Evolutionary conservation across 2,888 invertebrate genomes (phyloP).

Genomic region (Tipula helvola): DNA sequence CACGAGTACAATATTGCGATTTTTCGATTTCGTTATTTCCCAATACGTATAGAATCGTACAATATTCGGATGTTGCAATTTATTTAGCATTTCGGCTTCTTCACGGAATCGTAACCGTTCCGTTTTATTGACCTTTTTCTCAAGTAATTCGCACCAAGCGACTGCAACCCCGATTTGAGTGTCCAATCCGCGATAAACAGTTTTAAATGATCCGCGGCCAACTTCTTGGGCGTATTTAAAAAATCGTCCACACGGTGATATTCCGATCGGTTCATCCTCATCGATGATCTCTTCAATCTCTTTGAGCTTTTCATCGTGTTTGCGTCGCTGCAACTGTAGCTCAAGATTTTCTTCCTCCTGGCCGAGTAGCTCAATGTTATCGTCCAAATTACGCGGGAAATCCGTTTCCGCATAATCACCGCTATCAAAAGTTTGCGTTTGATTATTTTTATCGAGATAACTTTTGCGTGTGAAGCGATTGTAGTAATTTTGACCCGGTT

Average conservation of each 20-base stretch:
- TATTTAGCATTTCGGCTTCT: conserved; percentile 98
- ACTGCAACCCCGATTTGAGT: conserved; percentile 97
- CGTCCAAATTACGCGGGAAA: conserved; percentile 35
- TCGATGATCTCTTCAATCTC: conserved; percentile 55
- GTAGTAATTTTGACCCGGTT: background rate
- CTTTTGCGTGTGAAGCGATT: conserved; percentile 29
- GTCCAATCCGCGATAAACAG: conserved; percentile 95
- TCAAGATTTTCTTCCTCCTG: conserved; percentile 35
- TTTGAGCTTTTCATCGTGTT: conserved; percentile 25
- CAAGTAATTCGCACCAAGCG: conserved; percentile 98
- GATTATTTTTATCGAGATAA: conserved; percentile 25
- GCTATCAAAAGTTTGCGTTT: background rate
- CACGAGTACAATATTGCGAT: conserved; percentile 95
- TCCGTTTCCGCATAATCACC: conserved; percentile 27
- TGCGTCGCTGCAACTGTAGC: conserved; percentile 32
- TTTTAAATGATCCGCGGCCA: conserved; percentile 97
- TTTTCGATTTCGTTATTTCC: conserved; percentile 86
- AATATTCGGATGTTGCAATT: conserved; percentile 95
- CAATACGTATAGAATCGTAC: conserved; percentile 98
- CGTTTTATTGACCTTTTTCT: conserved; percentile 92
- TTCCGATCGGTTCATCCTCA: conserved; percentile 84
- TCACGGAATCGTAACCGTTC: conserved; percentile 91
- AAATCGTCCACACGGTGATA: conserved; percentile 89
- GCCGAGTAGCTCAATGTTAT: conserved; percentile 35
- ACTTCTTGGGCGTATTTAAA: conserved; percentile 98